phyloP scores from a whole-genome alignment of 2,797 vertebrate species.

The Dipus sagitta region DNA sequence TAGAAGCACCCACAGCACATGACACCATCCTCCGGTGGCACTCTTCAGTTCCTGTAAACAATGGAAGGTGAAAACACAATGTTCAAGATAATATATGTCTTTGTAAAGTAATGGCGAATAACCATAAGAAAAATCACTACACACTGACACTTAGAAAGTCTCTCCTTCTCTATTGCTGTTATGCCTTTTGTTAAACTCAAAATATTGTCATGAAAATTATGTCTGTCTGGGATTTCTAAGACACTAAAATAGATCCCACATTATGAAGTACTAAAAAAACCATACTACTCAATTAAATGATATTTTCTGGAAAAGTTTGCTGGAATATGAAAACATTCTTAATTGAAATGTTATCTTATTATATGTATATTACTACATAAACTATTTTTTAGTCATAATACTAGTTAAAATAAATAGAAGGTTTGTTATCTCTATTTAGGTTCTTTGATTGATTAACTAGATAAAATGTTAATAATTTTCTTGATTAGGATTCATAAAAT shows the following conservation, averaged over 20 bases:
- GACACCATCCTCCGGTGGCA: slow-evolving; percentile 27
- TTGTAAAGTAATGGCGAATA: slow-evolving; percentile 60
- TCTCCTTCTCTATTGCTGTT: not conserved
- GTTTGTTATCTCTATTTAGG: not conserved
- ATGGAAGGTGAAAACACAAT: slow-evolving; percentile 49
- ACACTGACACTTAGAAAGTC: not conserved
- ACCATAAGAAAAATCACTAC: not conserved
- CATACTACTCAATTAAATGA: not conserved
- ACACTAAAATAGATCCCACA: not conserved
- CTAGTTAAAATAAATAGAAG: not conserved
- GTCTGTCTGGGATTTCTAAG: slow-evolving; percentile 3
- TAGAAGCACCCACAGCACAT: slow-evolving; percentile 64
- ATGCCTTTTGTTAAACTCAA: slow-evolving; percentile 39
- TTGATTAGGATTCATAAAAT: not conserved
- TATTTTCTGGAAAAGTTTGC: not conserved
- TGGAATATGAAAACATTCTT: slow-evolving; percentile 3
- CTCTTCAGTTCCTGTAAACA: slow-evolving; percentile 74
- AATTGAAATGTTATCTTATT: slow-evolving; percentile 46
- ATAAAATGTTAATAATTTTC: slow-evolving; percentile 24
- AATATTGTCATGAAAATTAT: slow-evolving; percentile 12
- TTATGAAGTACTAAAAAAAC: slow-evolving; percentile 13
- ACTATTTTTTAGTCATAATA: slow-evolving; percentile 22
- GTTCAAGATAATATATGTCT: not conserved
- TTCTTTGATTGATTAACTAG: not conserved
- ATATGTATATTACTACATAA: not conserved